These are phyloP conservation scores for Oncorhynchus nerka DNA, from an alignment of 2,113 vertebrate species.

Conservation along the genomic window DNA sequence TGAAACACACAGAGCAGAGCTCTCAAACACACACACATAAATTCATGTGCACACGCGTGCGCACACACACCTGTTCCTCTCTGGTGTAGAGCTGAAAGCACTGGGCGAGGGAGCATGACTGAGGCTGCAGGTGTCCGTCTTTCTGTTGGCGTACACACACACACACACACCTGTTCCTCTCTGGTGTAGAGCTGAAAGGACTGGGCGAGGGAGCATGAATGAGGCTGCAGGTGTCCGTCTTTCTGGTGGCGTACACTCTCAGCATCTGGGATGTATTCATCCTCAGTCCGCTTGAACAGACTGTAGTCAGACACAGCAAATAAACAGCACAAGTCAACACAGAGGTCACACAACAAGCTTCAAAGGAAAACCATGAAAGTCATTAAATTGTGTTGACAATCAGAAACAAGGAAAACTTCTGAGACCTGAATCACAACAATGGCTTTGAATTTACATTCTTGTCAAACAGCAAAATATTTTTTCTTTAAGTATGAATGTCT, in stretches of 20 bases:
- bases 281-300: slow-evolving; percentile 91
- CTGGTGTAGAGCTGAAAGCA: no score
- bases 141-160: no score
- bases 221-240: slow-evolving; percentile 93
- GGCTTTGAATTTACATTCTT: not conserved
- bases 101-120: no score
- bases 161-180: slow-evolving; percentile 88
- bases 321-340: slow-evolving; percentile 17
- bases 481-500: no score
- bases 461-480: no score
- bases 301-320: slow-evolving; percentile 61
- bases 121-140: no score
- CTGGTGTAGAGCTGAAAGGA: slow-evolving; percentile 99
- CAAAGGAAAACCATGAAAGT: slow-evolving; percentile 9
- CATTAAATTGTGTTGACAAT: not conserved
- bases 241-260: slow-evolving; percentile 91
- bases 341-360: slow-evolving; percentile 16
- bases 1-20: slow-evolving; percentile 47
- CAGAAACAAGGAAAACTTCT: not conserved
- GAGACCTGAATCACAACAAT: not conserved
- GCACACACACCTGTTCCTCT: no score
- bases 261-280: slow-evolving; percentile 94
- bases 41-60: not conserved
- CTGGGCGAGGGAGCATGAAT: slow-evolving; percentile 93
- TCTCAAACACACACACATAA: not conserved